Percentiles rank a stretch among this genome's conserved stretches.
These are phyloP conservation scores for Caenorhabditis sinica DNA, from an alignment of 2,888 invertebrate species.

Conservation along the genomic window DNA sequence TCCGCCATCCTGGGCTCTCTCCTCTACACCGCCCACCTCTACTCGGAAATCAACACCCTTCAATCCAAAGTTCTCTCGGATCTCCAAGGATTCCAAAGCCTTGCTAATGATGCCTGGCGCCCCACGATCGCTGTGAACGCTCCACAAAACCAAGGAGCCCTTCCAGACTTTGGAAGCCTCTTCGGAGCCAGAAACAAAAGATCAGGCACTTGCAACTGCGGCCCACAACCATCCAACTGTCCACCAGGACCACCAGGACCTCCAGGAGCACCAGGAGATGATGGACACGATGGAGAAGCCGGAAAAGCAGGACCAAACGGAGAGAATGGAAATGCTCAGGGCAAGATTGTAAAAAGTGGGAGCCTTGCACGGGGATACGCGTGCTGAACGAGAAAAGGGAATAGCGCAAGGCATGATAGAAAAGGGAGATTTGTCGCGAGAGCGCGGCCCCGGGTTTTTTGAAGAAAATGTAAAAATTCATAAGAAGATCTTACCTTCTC, in stretches of 20 bases:
- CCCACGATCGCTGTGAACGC: conserved; percentile 46
- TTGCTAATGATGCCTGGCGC: too few species aligned
- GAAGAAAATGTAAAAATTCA: too few species aligned
- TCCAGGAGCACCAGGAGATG: conserved; percentile 61
- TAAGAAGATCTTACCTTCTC: too few species aligned
- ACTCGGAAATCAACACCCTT: conserved; percentile 41
- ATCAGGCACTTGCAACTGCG: conserved; percentile 55
- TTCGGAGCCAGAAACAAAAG: conserved; percentile 30
- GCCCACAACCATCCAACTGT: conserved; percentile 55
- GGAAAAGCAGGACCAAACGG: conserved; percentile 56
- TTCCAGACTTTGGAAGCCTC: conserved; percentile 45
- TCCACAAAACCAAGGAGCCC: conserved; percentile 39
- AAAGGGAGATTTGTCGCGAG: too few species aligned
- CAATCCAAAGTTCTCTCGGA: conserved; percentile 20
- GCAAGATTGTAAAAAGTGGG: too few species aligned
- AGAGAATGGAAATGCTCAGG: too few species aligned
- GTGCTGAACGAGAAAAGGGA: too few species aligned
- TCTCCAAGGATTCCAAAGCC: conserved; percentile 24
- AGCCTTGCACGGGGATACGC: too few species aligned
- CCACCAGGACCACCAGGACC: conserved; percentile 65
- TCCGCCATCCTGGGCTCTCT: conserved; percentile 37
- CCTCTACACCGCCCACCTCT: conserved; percentile 44
- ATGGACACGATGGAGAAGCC: conserved; percentile 50
- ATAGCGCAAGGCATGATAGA: too few species aligned
- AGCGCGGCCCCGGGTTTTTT: too few species aligned